phyloP scores from a whole-genome alignment of 1,140 invertebrate genomes.

The Pissodes strobi region DNA sequence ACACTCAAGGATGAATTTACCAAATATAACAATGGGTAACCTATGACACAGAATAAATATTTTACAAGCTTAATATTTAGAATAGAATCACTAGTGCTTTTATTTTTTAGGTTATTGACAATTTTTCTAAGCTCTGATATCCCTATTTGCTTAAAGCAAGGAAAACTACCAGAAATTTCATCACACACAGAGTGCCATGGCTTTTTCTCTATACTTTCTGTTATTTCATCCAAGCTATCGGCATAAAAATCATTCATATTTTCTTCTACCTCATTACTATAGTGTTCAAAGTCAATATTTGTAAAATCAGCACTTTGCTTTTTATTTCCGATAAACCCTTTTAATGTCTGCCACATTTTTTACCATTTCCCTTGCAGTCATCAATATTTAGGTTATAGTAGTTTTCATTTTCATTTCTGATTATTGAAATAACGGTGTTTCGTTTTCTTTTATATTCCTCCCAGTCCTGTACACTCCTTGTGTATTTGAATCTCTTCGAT shows the following conservation, averaged over 20 bases:
- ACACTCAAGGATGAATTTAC: too few relatives aligned
- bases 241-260: constrained; percentile 6
- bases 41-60: too few relatives aligned
- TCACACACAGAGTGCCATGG: too few relatives aligned
- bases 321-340: background rate
- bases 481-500: too few relatives aligned
- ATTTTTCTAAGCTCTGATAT: too few relatives aligned
- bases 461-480: too few relatives aligned
- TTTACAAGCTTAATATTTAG: too few relatives aligned
- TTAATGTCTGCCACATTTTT: constrained; percentile 1
- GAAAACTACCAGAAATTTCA: too few relatives aligned
- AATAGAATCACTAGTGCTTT: too few relatives aligned
- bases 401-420: background rate
- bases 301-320: background rate
- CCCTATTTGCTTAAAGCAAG: too few relatives aligned
- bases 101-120: too few relatives aligned
- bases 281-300: constrained; percentile 2
- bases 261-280: background rate
- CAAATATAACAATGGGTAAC: too few relatives aligned
- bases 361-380: background rate
- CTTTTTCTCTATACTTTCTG: constrained; percentile 2
- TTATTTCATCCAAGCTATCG: background rate
- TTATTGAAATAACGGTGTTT: background rate
- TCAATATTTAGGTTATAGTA: background rate
- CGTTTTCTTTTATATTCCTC: background rate